A percentile compares a stretch with the other conserved stretches of the same genome.
Evolutionary conservation across 1,140 invertebrate genomes (phyloP).

Genomic region (Drosophila prosaltans): DNA sequence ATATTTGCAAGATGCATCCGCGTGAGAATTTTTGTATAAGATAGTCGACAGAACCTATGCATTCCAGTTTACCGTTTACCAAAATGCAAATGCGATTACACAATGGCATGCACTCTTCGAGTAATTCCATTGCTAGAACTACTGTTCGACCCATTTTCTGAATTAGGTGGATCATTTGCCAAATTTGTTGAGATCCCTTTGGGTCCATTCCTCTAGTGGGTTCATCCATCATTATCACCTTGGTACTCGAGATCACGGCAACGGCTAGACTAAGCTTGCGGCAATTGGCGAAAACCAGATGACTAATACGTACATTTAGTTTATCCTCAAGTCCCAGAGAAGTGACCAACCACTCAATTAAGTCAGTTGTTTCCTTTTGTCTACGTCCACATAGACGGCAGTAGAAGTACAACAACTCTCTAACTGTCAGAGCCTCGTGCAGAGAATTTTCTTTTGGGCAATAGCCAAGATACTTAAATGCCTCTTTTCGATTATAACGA

Average conservation of each 20-base stretch:
- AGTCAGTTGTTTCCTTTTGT: background rate
- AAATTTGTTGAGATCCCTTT: background rate
- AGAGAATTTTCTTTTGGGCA: conserved; percentile 5
- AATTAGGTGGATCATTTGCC: conserved; percentile 11
- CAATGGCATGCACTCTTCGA: conserved; percentile 22
- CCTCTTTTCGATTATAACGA: background rate
- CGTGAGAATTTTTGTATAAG: conserved; percentile 9
- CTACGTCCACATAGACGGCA: conserved; percentile 2
- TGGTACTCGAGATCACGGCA: background rate
- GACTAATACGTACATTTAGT: background rate
- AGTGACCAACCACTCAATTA: background rate
- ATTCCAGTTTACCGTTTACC: background rate
- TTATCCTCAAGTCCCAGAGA: background rate
- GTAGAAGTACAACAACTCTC: conserved; percentile 18
- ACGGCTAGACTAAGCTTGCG: conserved; percentile 15
- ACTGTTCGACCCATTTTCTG: conserved; percentile 11
- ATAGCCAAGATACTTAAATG: background rate
- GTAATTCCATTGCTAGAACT: conserved; percentile 15
- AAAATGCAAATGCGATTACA: conserved; percentile 25
- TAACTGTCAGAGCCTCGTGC: conserved; percentile 1
- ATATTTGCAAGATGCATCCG: conserved; percentile 10
- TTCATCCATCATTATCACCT: conserved; percentile 15
- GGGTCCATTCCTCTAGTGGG: conserved; percentile 15
- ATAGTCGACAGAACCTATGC: conserved; percentile 5
- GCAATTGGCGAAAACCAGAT: background rate